These are phyloP conservation scores for Hecatera dysodea DNA, from an alignment of 2,888 invertebrate species.

Conservation along the genomic window DNA sequence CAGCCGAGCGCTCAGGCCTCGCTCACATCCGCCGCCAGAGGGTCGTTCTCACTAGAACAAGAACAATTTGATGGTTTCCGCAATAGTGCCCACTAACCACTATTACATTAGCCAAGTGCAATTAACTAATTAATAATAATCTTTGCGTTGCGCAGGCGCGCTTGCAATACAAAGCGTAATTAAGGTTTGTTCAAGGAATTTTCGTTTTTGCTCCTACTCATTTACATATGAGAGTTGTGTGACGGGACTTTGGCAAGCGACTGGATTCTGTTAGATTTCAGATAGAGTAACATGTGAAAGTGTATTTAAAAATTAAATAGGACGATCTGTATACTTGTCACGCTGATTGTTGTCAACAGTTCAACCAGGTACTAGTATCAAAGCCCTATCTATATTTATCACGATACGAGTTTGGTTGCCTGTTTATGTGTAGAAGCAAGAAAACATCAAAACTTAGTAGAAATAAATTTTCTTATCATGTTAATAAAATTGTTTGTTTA, in stretches of 20 bases:
- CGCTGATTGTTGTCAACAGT: neutral
- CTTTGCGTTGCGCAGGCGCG: conserved; percentile 74
- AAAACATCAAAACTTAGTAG: neutral
- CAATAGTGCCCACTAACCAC: conserved; percentile 71
- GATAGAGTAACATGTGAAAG: conserved; percentile 10
- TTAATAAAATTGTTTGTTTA: neutral
- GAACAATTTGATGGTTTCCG: conserved; percentile 83
- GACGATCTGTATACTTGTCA: conserved; percentile 1
- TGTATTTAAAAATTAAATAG: neutral
- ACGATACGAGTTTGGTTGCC: neutral
- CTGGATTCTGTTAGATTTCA: conserved; percentile 15
- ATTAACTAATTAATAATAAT: conserved; percentile 77
- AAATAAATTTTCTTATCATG: neutral
- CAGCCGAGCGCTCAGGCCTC: conserved; percentile 75
- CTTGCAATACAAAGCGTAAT: conserved; percentile 74
- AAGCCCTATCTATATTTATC: neutral
- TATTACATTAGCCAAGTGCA: conserved; percentile 74
- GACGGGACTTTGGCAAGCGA: conserved; percentile 40
- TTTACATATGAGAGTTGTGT: conserved; percentile 56
- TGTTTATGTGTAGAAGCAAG: neutral
- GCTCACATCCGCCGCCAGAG: conserved; percentile 85
- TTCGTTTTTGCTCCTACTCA: conserved; percentile 59
- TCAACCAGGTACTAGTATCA: neutral
- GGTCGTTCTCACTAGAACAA: conserved; percentile 87
- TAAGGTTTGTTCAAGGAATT: conserved; percentile 73